A percentile compares a stretch with the other conserved stretches of the same genome.
These are phyloP conservation scores for Drosophila fungiperda DNA, from an alignment of 2,888 invertebrate species.

Conservation along the genomic window DNA sequence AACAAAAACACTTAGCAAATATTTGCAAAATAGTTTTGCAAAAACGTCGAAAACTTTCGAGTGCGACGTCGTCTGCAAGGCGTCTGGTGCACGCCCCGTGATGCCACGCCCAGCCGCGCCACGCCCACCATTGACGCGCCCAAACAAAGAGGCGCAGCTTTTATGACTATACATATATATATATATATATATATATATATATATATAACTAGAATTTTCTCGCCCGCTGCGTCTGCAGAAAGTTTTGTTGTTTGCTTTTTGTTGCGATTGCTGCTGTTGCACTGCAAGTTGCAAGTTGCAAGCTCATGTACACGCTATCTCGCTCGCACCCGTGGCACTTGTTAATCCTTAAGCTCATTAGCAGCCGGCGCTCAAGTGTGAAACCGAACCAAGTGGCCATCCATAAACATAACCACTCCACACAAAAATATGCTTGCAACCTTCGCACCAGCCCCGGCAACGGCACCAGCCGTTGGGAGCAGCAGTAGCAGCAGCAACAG, in stretches of 20 bases:
- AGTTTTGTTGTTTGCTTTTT: conserved; percentile 10
- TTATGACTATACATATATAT: conserved; percentile 35
- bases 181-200: conserved; percentile 25
- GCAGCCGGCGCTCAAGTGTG: conserved; percentile 73
- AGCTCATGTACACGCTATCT: neutral
- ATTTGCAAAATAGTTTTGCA: conserved; percentile 73
- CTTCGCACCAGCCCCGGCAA: conserved; percentile 11
- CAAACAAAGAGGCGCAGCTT: conserved; percentile 43
- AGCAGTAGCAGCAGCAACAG: conserved; percentile 6
- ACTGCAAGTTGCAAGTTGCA: conserved; percentile 1
- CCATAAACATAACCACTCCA: conserved; percentile 60
- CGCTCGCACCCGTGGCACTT: conserved; percentile 2
- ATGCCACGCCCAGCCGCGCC: conserved; percentile 9
- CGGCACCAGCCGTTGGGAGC: conserved; percentile 2
- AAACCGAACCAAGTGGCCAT: conserved; percentile 74
- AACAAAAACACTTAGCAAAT: conserved; percentile 63
- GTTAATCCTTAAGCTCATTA: conserved; percentile 76
- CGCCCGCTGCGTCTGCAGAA: conserved; percentile 3
- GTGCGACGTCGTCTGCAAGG: conserved; percentile 61
- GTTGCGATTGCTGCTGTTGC: conserved; percentile 6
- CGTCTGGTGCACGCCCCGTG: conserved; percentile 52
- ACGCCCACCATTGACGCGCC: conserved; percentile 43
- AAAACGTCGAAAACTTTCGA: conserved; percentile 45
- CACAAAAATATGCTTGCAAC: conserved; percentile 18
- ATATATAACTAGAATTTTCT: conserved; percentile 34